Evolutionary conservation across 37 sponge, comb jelly and placozoan species (phyloP).

Genomic region (Eunapius fragilis): DNA sequence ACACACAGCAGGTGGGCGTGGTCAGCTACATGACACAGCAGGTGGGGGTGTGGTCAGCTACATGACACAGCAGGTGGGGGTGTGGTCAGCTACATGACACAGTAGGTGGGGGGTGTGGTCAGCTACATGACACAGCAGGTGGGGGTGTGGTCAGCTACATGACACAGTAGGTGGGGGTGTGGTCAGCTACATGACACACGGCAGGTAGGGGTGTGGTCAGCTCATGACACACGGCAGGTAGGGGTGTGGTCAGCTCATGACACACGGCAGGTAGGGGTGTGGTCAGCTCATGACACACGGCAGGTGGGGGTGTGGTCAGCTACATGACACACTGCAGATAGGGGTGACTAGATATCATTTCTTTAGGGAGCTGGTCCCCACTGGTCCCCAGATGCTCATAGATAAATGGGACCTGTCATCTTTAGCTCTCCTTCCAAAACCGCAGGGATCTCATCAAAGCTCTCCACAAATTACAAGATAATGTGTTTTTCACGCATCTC

Average conservation of each 20-base stretch:
- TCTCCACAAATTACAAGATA: slow-evolving; percentile 45
- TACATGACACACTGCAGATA: no score
- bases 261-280: slow-evolving; percentile 33
- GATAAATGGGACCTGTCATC: no score
- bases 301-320: neutral
- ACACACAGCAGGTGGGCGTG: slow-evolving; percentile 32
- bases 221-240: slow-evolving; percentile 53
- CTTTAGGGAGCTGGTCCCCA: no score
- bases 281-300: neutral
- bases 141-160: no score
- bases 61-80: no score
- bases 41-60: neutral
- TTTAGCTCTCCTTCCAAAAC: neutral
- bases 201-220: no score
- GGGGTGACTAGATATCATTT: no score
- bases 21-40: neutral
- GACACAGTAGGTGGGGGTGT: no score
- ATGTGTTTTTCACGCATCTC: slow-evolving; percentile 55
- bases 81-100: no score
- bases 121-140: no score
- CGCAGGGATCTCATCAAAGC: slow-evolving; percentile 71
- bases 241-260: slow-evolving; percentile 20
- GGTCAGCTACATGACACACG: no score
- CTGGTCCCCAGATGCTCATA: no score
- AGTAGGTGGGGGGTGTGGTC: slow-evolving; percentile 15